Evolutionary conservation across 2,888 invertebrate genomes (phyloP).

Genomic region (Scaptomyza parva): DNA sequence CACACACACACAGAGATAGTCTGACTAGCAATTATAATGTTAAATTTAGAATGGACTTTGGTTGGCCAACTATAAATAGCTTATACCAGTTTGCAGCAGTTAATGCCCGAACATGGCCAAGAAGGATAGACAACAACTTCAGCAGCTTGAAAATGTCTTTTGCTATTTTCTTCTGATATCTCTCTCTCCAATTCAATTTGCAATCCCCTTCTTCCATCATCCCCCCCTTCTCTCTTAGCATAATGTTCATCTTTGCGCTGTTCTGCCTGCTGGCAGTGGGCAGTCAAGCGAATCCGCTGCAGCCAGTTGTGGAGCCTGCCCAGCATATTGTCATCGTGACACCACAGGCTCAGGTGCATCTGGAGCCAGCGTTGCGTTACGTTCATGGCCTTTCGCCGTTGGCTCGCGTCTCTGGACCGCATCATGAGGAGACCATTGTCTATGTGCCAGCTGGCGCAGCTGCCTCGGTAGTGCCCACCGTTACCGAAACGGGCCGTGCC

Average conservation of each 20-base stretch:
- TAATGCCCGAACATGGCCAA: constrained; percentile 17
- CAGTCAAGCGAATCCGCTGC: constrained; percentile 69
- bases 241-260: constrained; percentile 75
- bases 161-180: background rate
- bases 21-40: constrained; percentile 49
- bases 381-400: constrained; percentile 82
- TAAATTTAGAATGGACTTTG: constrained; percentile 79
- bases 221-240: constrained; percentile 12
- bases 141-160: constrained; percentile 20
- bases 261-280: constrained; percentile 74
- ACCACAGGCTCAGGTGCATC: constrained; percentile 83
- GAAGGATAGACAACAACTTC: constrained; percentile 33
- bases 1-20: constrained; percentile 7
- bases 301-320: constrained; percentile 61
- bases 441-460: constrained; percentile 81
- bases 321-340: constrained; percentile 84
- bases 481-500: constrained; percentile 48
- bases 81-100: constrained; percentile 56
- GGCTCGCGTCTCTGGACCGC: constrained; percentile 80
- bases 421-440: constrained; percentile 82
- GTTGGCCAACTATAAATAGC: constrained; percentile 65
- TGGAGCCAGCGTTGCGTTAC: constrained; percentile 81
- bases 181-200: background rate
- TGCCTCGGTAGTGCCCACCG: constrained; percentile 63
- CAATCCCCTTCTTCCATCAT: too few species aligned